Base-by-base conservation (phyloP, 2,797 vertebrate species). In the Tamandua tetradactyla region DNA sequence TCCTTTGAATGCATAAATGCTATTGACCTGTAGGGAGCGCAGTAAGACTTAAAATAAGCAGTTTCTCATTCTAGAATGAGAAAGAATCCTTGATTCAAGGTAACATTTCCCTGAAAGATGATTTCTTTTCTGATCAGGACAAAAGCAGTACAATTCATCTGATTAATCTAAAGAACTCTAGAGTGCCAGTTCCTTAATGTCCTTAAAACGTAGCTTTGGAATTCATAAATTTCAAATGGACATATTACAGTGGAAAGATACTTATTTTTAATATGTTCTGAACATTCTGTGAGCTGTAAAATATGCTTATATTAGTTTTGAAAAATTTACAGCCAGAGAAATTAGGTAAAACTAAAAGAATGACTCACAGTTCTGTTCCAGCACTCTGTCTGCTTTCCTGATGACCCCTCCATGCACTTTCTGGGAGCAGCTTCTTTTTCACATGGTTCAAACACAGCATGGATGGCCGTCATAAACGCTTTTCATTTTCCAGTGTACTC, bases 221-320 rank as follows among this genome's bases (percentile, higher is more conserved):
- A 92, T 94, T 72, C 71, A 89, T 87, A 64, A 40, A 91, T 96
- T 92, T 94, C 87, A 96, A n/a, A 78, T 62, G 90, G 95, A 81
- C 59, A 64, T 40, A 40, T 87, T 75, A 61, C 42, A 13, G 92
- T 57, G 42, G 93, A 83, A 93, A 96, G 90, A 94, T 61, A 40
- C 44, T 89, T 85, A 93, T 74, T 96, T 55, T 93, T 94, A 92
- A 92, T 94, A 83, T 87, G 93, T 88, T 94, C 95, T 93, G 64
- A 96, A 92, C 96, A 96, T 86, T 95, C 96, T 57, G 42, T 87
- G 96, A 96, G 93, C 93, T 96, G 86, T 96, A 94, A 96, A 94
- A 96, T 96, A 94, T 92, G 94, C 96, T 93, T 93, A 62, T 94
- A 92, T 97, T 96, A 96, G 93, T 96, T 96, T 94, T 96, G 96